phyloP scores from a whole-genome alignment of 2,113 vertebrate genomes.

The Hemiscyllium ocellatum region DNA sequence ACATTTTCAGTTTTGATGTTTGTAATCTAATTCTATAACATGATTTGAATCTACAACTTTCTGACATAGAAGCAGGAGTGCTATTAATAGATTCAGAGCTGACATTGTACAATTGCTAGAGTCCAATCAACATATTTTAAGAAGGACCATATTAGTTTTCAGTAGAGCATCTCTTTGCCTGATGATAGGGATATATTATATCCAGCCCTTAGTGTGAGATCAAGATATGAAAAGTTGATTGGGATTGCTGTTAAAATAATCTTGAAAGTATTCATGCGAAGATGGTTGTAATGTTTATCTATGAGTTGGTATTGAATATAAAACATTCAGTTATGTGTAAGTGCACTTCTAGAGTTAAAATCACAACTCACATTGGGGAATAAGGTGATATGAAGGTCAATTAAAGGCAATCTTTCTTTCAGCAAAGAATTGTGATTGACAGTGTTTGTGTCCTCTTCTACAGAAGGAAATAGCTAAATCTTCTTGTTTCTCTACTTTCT shows the following conservation, averaged over 20 bases:
- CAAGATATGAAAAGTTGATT: neutral
- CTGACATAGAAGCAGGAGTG: no score
- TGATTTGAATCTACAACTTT: no score
- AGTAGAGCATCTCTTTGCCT: neutral
- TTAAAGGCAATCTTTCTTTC: neutral
- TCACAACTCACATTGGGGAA: neutral
- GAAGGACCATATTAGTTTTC: neutral
- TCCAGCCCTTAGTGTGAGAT: neutral
- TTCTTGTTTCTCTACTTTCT: neutral
- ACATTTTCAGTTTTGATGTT: no score
- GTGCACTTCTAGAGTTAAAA: no score
- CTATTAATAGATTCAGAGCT: no score
- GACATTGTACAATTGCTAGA: neutral
- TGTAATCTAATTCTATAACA: no score
- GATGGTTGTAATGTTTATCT: neutral
- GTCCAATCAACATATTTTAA: neutral
- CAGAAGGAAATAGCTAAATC: neutral
- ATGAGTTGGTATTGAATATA: neutral
- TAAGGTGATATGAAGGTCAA: neutral
- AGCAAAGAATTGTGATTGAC: neutral
- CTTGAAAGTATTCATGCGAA: neutral
- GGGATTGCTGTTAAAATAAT: neutral
- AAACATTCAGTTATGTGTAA: no score
- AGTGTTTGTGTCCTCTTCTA: neutral
- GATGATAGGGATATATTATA: neutral